Conservation (phyloP, 2,888 invertebrate genomes). For the Scaptomyza cyrtandrae region DNA sequence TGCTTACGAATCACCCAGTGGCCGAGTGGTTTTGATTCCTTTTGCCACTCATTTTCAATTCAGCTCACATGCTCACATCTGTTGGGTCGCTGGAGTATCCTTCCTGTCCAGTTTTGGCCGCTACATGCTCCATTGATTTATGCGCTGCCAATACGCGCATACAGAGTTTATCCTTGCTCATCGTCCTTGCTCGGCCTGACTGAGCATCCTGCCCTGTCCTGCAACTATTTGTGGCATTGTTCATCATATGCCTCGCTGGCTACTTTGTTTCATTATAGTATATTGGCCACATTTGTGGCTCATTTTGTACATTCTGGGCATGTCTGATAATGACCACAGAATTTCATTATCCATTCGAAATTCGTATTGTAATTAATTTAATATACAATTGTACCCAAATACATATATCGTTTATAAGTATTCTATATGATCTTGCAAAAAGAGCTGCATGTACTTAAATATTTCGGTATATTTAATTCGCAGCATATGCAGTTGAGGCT, state of each 20-base stretch:
- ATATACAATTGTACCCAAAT: slow-evolving; percentile 46
- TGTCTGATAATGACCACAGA: slow-evolving; percentile 76
- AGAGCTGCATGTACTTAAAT: background rate
- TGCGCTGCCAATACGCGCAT: slow-evolving; percentile 51
- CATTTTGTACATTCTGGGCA: slow-evolving; percentile 69
- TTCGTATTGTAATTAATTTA: slow-evolving; percentile 79
- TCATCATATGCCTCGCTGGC: slow-evolving; percentile 66
- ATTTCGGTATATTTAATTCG: slow-evolving; percentile 4
- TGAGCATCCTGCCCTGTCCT: background rate
- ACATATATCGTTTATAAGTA: slow-evolving; percentile 22
- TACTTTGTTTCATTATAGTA: slow-evolving; percentile 67
- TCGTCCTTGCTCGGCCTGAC: slow-evolving; percentile 40
- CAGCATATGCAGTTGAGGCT: background rate
- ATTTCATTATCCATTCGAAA: slow-evolving; percentile 77
- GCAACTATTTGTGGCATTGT: slow-evolving; percentile 50
- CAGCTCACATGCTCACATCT: slow-evolving; percentile 76
- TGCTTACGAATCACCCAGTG: slow-evolving; percentile 18
- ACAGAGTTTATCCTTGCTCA: slow-evolving; percentile 33
- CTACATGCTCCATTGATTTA: slow-evolving; percentile 73
- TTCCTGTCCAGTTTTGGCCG: slow-evolving; percentile 56
- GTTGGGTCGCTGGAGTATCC: slow-evolving; percentile 60
- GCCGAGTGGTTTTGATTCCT: slow-evolving; percentile 45
- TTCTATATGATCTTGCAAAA: background rate
- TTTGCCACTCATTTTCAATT: slow-evolving; percentile 74
- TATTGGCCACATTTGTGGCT: slow-evolving; percentile 79